Base-by-base conservation (phyloP, 2,113 vertebrate species). In the Lucifuga dentata region DNA sequence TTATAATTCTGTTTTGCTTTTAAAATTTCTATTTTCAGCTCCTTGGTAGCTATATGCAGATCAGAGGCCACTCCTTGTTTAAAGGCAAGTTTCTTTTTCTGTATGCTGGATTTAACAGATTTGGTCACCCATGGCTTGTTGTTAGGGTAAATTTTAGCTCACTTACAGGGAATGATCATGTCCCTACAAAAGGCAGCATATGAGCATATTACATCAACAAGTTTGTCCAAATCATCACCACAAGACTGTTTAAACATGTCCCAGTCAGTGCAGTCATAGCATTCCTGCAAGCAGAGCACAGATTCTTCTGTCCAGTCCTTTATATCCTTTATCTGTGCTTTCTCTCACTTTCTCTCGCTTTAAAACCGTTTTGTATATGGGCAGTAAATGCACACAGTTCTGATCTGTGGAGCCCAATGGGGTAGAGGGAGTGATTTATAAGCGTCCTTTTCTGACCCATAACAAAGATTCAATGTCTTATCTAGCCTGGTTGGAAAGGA, bases 241-340 rank as follows among this genome's bases (percentile, higher is more conserved):
- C 39, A 59, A 1, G 24, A 35, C 13, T 35, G 12, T 12, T 11
- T 16, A 36, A 61, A 61, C 12, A 61, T 36, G 5, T 46, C 15
- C 58, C 43, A 60, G 5, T 43, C 29, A 46, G 58, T 36, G 13
- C 58, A 46, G 2, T 35, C 41, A 46, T 4, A 45, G 11, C 41
- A 51, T 3, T 19, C 16, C 24, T 41, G 46, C n/a, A 63, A 5
- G 10, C 32, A 58, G 2, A 6, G 20, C 5, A n/a, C n/a, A n/a
- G n/a, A n/a, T n/a, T n/a, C n/a, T n/a, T 46, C 12, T 46, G 20
- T 7, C 19, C 11, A 23, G 20, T 13, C 44, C 23, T 13, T 13
- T 46, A 19, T 19, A 21, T 23, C 20, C 3, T 8, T 11, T 46
- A 20, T 13, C 20, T 46, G 11, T 46, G 44, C n/a, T n/a, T n/a